A percentile compares a stretch with the other conserved stretches of the same genome.
phyloP scores from a whole-genome alignment of 2,797 vertebrate species.

The Hapalemur alaotrensis region DNA sequence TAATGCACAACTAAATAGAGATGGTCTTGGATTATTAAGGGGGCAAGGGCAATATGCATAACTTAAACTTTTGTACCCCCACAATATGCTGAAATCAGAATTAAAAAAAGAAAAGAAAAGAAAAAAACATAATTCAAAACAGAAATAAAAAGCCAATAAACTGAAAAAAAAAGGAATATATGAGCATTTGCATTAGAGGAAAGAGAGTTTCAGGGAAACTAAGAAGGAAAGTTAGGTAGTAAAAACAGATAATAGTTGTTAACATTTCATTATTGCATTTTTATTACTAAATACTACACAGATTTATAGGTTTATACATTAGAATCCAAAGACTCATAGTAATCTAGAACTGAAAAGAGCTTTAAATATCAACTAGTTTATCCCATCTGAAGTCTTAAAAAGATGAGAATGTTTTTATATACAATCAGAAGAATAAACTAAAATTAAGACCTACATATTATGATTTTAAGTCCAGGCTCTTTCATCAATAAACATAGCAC shows the following conservation, averaged over 20 bases:
- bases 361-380: neutral
- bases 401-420: neutral
- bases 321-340: neutral
- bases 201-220: constrained; percentile 53
- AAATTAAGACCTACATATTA: neutral
- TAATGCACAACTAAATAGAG: constrained; percentile 62
- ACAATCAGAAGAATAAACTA: neutral
- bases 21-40: constrained; percentile 25
- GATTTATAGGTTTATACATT: neutral
- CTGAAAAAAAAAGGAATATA: neutral
- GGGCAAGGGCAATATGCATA: too few species aligned
- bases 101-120: too few species aligned
- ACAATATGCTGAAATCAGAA: too few species aligned
- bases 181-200: constrained; percentile 48
- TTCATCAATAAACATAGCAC: neutral
- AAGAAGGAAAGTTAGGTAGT: neutral
- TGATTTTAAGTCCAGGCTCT: neutral
- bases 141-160: too few species aligned
- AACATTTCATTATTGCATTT: neutral
- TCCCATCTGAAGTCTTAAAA: neutral
- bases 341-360: neutral
- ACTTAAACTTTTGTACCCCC: too few species aligned
- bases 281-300: neutral
- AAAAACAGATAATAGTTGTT: neutral
- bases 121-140: too few species aligned